Percentiles rank a stretch among this genome's conserved stretches.
These are phyloP conservation scores for Nycticryphes semicollaris DNA, from an alignment of 2,113 vertebrate genomes.

Conservation along the genomic window DNA sequence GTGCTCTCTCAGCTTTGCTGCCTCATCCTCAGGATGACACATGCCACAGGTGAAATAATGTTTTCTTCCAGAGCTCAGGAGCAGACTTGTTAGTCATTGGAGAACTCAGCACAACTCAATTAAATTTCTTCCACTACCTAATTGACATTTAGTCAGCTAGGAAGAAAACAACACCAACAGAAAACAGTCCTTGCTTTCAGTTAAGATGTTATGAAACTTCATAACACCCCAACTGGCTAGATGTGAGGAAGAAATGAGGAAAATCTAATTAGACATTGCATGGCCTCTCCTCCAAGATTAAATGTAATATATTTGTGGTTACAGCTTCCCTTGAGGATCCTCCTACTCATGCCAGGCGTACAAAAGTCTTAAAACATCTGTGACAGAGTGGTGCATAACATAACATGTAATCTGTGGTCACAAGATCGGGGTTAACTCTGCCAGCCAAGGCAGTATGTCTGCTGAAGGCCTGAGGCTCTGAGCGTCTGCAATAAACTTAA, in stretches of 20 bases:
- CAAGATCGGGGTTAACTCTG: background rate
- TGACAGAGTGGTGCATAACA: background rate
- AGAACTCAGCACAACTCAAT: slow-evolving; percentile 59
- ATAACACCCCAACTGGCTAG: slow-evolving; percentile 7
- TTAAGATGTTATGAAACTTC: slow-evolving; percentile 33
- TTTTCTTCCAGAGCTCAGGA: slow-evolving; percentile 41
- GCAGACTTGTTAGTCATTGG: slow-evolving; percentile 38
- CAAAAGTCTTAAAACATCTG: slow-evolving; percentile 15
- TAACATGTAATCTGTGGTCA: background rate
- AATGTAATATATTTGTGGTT: slow-evolving; percentile 15
- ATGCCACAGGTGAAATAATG: background rate
- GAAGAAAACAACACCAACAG: slow-evolving; percentile 14
- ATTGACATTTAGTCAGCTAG: slow-evolving; percentile 47
- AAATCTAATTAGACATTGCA: slow-evolving; percentile 47
- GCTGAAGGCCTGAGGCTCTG: background rate
- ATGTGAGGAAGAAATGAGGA: slow-evolving; percentile 45
- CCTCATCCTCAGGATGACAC: slow-evolving; percentile 11
- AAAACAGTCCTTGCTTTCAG: slow-evolving; percentile 30
- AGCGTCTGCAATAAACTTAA: background rate
- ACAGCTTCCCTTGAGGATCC: slow-evolving; percentile 28
- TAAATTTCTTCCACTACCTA: slow-evolving; percentile 62
- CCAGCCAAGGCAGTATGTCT: background rate
- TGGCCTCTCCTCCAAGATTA: slow-evolving; percentile 22
- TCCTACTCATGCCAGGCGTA: background rate
- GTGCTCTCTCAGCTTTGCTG: background rate